A percentile compares a stretch with the other conserved stretches of the same genome.
These are phyloP conservation scores for Takifugu rubripes DNA, from an alignment of 2,797 vertebrate genomes.

Conservation along the genomic window DNA sequence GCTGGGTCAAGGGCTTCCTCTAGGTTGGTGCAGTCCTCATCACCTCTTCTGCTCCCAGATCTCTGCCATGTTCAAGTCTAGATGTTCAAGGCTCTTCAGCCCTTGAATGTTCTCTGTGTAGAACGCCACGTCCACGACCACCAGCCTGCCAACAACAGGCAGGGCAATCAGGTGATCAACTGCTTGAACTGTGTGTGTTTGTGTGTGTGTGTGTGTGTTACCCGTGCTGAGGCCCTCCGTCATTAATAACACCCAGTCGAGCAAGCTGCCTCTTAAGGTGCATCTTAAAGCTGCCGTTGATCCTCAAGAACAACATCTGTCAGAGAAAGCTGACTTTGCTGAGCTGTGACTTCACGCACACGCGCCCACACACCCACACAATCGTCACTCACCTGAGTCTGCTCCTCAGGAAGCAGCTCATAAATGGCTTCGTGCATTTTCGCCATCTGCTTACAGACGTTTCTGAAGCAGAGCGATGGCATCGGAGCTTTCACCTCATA, in stretches of 20 bases:
- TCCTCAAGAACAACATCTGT: conserved; percentile 92
- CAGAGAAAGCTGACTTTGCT: neutral
- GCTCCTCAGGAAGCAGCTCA: conserved; percentile 93
- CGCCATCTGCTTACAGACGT: conserved; percentile 94
- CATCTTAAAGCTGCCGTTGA: conserved; percentile 90
- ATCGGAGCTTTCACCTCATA: conserved; percentile 98
- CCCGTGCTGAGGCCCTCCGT: conserved; percentile 95
- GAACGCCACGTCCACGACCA: conserved; percentile 94
- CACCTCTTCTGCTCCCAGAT: conserved; percentile 99
- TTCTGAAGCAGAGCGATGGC: conserved; percentile 93
- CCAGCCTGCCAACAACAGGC: conserved; percentile 77
- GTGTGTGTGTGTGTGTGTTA: conserved; percentile 40
- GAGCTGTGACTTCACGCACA: neutral
- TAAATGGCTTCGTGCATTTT: conserved; percentile 98
- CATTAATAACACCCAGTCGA: conserved; percentile 89
- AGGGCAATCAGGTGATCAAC: neutral
- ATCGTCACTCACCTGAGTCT: conserved; percentile 82
- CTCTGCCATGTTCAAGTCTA: conserved; percentile 93
- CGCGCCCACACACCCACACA: too few species aligned
- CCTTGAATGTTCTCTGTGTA: conserved; percentile 95
- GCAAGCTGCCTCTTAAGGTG: conserved; percentile 93
- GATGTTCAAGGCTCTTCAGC: conserved; percentile 86
- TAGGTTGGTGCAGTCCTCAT: conserved; percentile 55
- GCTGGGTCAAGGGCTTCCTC: conserved; percentile 4
- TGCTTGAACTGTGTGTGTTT: neutral